Base-by-base conservation (phyloP, 2,797 vertebrate species). In the Otus scops region DNA sequence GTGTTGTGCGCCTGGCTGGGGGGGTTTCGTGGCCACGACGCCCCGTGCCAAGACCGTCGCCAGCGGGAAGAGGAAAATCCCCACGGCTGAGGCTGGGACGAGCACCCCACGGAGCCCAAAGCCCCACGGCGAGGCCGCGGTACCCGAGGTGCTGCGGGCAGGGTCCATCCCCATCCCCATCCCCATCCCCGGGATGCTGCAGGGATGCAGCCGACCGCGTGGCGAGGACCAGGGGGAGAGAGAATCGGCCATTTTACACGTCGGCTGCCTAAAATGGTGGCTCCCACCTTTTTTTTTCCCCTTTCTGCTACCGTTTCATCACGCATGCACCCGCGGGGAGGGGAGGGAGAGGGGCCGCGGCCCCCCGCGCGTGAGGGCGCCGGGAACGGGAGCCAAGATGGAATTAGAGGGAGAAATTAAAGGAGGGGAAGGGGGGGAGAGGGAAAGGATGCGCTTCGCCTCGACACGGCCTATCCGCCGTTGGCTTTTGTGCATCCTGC, bases 231-330 rank as follows among this genome's bases (percentile, higher is more conserved):
- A 14, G 28, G 68, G 53, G 10, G 30, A 24, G 24, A 53, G 51
- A 39, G 27, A 16, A 94, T 89, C 97, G 18, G 97, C 98, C 97
- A 97, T 98, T 97, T 98, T 92, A 67, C 74, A 89, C 38, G 6
- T 65, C 82, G 12, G 88, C 94, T 94, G 83, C 97, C 95, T 98
- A 97, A 98, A 97, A 98, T 98, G 98, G 98, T 97, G 97, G 97
- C 93, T 90, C 85, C 32, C 74, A 87, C 75, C 88, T 93, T 54
- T 39, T 57, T 65, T n/a, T 32, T 71, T 32, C 68, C 85, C 85
- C 70, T 86, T 89, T 54, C 93, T 27, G 79, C 38, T 51, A 53
- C 90, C 22, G 57, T 78, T 79, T 19, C 85, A 88, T 36, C 93
- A 80, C 54, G 75, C 75, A 82, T 88, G 91, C 86, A 93, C 89